Base-by-base conservation (phyloP, 2,797 vertebrate species). In the Cephalopachus bancanus region DNA sequence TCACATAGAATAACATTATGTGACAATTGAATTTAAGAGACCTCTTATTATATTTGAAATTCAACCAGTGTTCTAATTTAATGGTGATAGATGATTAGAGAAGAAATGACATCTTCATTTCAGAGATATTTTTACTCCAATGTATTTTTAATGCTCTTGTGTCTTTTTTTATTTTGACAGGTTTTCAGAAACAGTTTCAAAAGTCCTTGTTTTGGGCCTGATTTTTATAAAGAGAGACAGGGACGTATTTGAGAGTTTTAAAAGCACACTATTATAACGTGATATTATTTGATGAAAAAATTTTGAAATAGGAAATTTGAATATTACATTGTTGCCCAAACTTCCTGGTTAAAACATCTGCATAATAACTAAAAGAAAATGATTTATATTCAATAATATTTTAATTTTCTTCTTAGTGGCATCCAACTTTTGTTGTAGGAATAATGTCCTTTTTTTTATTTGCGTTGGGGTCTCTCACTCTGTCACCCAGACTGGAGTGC, bases 21-120 rank as follows among this genome's bases (percentile, higher is more conserved):
- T 93, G 96, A 98, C 95, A 98, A 94, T 90, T 98, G 96, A 98
- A 97, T 98, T 98, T 98, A 95, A 97, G 97, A 98, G 96, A 96
- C 64, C 95, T 97, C 94, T 98, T 98, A 98, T 98, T 98, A 96
- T 97, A 98, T 97, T 98, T 98, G 97, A 98, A 98, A 98, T 98
- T 97, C 81, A 98, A 97, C 96, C 96, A 96, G 0, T 96, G 95
- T 93, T 1, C 19, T 95, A 92, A 92, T 87, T 97, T 97, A 97
- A 96, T 75, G 84, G 71, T 74, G 95, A 95, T 64, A 91, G 69
- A 86, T 91, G 97, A 98, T 98, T 98, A 98, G 97, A 98, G 87
- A 97, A 14, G 83, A 97, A 98, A 97, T 97, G 96, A 93, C 95
- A 98, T 94, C 87, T 96, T 98, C 90, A 97, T 78, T 98, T 92